Conservation (phyloP, 30 jellyfish, hydroid and myxozoan genomes). For the Nemopilema nomurai region DNA sequence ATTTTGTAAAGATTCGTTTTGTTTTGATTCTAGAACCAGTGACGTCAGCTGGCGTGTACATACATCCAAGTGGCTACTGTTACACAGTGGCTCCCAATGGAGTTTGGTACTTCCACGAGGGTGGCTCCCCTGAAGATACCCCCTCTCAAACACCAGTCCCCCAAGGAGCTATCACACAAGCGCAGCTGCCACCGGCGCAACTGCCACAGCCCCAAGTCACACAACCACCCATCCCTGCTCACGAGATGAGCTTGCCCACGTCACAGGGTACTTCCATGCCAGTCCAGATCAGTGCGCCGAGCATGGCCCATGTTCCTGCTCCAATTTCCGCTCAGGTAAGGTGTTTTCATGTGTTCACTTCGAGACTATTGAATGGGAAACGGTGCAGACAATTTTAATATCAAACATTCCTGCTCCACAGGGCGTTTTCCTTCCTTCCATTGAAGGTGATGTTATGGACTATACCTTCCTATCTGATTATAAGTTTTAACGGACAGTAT, state of each 20-base stretch:
- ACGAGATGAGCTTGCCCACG: conserved; percentile 5
- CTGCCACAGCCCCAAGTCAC: conserved; percentile 12
- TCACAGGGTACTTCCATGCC: background rate
- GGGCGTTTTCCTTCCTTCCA: no score
- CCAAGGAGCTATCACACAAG: conserved; percentile 41
- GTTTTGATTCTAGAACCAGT: conserved; percentile 77
- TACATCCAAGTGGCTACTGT: conserved; percentile 96
- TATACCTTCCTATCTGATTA: no score
- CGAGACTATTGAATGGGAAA: background rate
- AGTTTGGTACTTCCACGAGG: conserved; percentile 96
- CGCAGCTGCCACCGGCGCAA: no score
- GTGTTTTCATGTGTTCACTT: no score
- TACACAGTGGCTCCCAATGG: conserved; percentile 98
- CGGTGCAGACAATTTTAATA: no score
- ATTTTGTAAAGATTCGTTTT: no score
- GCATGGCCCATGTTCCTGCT: conserved; percentile 12
- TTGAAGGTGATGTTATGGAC: no score
- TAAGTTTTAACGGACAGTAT: no score
- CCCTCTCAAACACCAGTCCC: conserved; percentile 48
- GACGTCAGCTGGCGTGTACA: conserved; percentile 88
- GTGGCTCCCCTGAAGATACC: conserved; percentile 41
- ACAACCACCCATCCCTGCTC: conserved; percentile 33
- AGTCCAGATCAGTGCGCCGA: conserved; percentile 9
- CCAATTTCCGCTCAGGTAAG: conserved; percentile 29
- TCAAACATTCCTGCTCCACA: no score